phyloP scores from a whole-genome alignment of 1,140 invertebrate genomes.

The Heliconius congener region DNA sequence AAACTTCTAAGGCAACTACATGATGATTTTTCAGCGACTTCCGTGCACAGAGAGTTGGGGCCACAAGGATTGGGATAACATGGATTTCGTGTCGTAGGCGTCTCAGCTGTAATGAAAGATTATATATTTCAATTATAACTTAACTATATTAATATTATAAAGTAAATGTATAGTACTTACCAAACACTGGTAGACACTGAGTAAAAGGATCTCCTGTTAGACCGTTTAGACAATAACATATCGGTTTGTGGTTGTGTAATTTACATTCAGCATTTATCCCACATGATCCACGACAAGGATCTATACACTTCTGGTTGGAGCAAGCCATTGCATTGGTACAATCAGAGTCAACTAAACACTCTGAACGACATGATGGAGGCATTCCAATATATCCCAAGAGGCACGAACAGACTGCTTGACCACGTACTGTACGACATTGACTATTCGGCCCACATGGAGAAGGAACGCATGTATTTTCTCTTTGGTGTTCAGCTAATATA shows the following conservation, averaged over 20 bases:
- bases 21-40: constrained; percentile 85
- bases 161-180: constrained; percentile 49
- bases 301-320: constrained; percentile 90
- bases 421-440: constrained; percentile 84
- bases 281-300: constrained; percentile 89
- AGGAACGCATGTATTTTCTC: constrained; percentile 81
- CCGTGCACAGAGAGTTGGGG: constrained; percentile 88
- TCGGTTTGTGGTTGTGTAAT: constrained; percentile 85
- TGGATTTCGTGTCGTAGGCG: constrained; percentile 75
- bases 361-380: constrained; percentile 87
- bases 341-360: constrained; percentile 88
- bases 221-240: constrained; percentile 84
- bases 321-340: constrained; percentile 90
- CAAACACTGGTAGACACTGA: constrained; percentile 53
- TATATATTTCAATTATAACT: constrained; percentile 1
- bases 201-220: constrained; percentile 84
- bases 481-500: constrained; percentile 58
- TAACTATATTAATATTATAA: constrained; percentile 4
- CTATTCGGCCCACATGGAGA: constrained; percentile 87
- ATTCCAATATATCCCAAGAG: constrained; percentile 86
- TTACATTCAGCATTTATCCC: constrained; percentile 83
- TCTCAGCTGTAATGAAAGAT: constrained; percentile 68
- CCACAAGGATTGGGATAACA: constrained; percentile 84
- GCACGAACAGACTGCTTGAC: constrained; percentile 87
- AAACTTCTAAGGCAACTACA: constrained; percentile 89